A percentile compares a stretch with the other conserved stretches of the same genome.
phyloP scores from a whole-genome alignment of 2,888 invertebrate genomes.

The Drosophila formosana region DNA sequence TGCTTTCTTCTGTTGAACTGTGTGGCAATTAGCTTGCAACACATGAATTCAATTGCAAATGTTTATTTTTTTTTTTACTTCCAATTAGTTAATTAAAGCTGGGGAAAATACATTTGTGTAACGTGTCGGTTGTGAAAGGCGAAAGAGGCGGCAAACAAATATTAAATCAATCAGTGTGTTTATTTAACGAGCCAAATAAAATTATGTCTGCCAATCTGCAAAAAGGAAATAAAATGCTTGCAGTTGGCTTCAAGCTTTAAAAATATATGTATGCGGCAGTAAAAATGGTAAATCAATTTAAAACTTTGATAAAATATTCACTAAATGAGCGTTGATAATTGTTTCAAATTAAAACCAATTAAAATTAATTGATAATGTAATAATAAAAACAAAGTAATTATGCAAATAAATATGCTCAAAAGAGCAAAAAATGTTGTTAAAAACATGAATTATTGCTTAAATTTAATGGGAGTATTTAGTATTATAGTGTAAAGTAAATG shows the following conservation, averaged over 20 bases:
- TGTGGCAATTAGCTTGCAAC: conserved; percentile 52
- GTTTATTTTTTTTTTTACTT: conserved; percentile 31
- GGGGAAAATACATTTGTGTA: conserved; percentile 29
- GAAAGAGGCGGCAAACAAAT: conserved; percentile 12
- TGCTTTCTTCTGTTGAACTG: conserved; percentile 6
- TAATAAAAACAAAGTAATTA: background rate
- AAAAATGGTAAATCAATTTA: background rate
- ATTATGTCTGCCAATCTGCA: conserved; percentile 2
- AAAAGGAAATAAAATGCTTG: background rate
- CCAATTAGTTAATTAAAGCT: conserved; percentile 72
- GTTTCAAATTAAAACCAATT: background rate
- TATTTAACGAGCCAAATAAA: conserved; percentile 15
- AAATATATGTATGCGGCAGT: background rate
- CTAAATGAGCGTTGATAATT: background rate
- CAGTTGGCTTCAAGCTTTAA: background rate
- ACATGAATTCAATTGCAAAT: conserved; percentile 43
- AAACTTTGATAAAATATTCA: background rate
- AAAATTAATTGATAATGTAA: background rate
- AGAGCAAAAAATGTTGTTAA: no score
- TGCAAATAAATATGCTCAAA: background rate
- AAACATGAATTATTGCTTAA: no score
- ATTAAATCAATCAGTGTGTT: conserved; percentile 21
- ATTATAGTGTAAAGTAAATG: no score
- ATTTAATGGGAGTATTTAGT: no score
- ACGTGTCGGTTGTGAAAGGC: conserved; percentile 15